Evolutionary conservation across 2,888 invertebrate species (phyloP).

Genomic region (Cynaeus angustus): DNA sequence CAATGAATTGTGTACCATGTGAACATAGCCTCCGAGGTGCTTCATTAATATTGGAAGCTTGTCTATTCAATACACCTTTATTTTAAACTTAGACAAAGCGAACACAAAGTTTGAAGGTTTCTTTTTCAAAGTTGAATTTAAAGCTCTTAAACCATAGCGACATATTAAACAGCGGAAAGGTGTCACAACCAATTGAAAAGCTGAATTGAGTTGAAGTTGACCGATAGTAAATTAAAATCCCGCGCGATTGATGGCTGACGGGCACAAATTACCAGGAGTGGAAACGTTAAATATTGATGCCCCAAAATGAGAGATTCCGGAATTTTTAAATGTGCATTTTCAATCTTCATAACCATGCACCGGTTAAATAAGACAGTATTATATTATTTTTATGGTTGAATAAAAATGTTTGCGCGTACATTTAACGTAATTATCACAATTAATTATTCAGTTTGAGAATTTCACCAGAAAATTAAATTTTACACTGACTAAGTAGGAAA

Average conservation of each 20-base stretch:
- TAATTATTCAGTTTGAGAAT: no score
- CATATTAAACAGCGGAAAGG: conserved; percentile 3
- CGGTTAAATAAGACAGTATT: no score
- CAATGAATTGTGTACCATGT: conserved; percentile 21
- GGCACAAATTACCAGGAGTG: not conserved
- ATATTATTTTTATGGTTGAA: no score
- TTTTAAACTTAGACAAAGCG: conserved; percentile 13
- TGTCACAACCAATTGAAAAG: conserved; percentile 9
- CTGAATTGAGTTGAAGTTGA: conserved; percentile 8
- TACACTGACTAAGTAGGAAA: no score
- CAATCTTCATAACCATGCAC: no score
- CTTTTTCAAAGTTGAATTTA: not conserved
- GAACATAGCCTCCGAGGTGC: conserved; percentile 11
- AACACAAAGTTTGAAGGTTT: not conserved
- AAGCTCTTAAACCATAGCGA: not conserved
- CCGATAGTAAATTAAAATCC: conserved; percentile 15
- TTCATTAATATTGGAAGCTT: conserved; percentile 31
- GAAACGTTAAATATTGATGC: not conserved
- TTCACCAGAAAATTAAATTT: no score
- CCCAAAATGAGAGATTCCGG: no score
- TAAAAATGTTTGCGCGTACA: no score
- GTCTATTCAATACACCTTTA: conserved; percentile 30
- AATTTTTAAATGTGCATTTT: no score
- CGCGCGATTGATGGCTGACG: conserved; percentile 4
- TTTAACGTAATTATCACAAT: no score